phyloP scores from a whole-genome alignment of 2,113 vertebrate species.

The Pitta sordida region DNA sequence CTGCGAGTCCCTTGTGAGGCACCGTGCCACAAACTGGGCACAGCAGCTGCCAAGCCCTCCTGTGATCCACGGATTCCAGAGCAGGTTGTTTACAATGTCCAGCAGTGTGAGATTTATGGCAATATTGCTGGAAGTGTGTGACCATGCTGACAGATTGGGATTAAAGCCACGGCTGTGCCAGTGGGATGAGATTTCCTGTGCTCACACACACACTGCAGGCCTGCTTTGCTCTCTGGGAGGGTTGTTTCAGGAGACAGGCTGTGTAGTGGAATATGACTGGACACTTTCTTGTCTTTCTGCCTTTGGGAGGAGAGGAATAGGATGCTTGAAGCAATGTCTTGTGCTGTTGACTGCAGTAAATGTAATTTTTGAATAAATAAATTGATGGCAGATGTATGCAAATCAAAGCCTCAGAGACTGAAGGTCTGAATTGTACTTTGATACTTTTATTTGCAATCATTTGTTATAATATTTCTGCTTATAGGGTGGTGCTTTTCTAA shows the following conservation, averaged over 20 bases:
- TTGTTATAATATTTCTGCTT: background rate
- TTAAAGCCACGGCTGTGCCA: background rate
- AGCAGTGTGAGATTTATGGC: too few relatives aligned
- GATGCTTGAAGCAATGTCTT: background rate
- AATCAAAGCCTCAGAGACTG: background rate
- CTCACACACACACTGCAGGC: background rate
- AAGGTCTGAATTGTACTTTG: background rate
- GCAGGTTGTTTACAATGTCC: background rate
- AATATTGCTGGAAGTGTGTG: too few relatives aligned
- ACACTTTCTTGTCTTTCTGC: background rate
- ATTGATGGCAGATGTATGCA: background rate
- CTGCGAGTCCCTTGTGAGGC: background rate
- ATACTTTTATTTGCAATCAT: background rate
- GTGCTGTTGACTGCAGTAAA: background rate
- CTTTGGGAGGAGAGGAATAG: background rate
- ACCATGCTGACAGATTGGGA: constrained; percentile 18
- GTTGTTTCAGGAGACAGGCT: background rate
- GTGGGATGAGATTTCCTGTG: constrained; percentile 35
- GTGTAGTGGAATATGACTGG: background rate
- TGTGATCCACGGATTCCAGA: background rate
- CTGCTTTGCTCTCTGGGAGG: constrained; percentile 2
- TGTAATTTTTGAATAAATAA: background rate
- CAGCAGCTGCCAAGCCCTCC: background rate
- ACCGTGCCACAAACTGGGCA: background rate
- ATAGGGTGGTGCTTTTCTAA: background rate